Conservation (phyloP, 2,888 invertebrate species). For the Sarcophaga subvicina region DNA sequence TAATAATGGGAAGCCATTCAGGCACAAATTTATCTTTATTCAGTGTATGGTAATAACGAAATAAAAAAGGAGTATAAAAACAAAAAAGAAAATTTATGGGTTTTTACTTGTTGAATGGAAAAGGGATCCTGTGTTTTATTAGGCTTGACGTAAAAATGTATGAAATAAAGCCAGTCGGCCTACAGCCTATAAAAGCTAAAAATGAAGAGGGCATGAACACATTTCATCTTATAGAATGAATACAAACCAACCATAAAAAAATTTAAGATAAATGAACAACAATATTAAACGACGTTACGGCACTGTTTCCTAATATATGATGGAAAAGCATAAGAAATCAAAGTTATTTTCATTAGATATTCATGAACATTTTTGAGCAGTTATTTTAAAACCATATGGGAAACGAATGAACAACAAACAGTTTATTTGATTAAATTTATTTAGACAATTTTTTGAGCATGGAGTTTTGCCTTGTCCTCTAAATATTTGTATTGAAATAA, state of each 20-base stretch:
- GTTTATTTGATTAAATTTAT: too few relatives aligned
- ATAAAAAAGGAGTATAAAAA: not conserved
- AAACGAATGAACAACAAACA: too few relatives aligned
- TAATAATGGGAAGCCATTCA: constrained; percentile 13
- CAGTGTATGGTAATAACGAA: not conserved
- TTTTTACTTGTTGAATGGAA: constrained; percentile 32
- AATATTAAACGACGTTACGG: not conserved
- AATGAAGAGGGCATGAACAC: not conserved
- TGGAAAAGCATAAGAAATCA: not conserved
- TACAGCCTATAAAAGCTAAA: not conserved
- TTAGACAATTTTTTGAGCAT: too few relatives aligned
- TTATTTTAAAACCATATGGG: not conserved
- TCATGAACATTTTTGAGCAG: not conserved
- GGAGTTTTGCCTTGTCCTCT: too few relatives aligned
- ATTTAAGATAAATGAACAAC: not conserved
- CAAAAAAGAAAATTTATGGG: not conserved
- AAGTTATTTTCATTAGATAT: not conserved
- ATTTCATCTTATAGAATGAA: not conserved
- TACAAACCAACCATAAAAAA: not conserved
- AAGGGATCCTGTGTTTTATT: constrained; percentile 15
- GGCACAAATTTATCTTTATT: not conserved
- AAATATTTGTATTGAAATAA: too few relatives aligned
- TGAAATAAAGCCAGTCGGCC: not conserved
- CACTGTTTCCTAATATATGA: constrained; percentile 2
- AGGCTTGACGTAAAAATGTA: constrained; percentile 3